A percentile compares a stretch with the other conserved stretches of the same genome.
Conservation (phyloP, 1,140 invertebrate species). For the Nylanderia fulva region DNA sequence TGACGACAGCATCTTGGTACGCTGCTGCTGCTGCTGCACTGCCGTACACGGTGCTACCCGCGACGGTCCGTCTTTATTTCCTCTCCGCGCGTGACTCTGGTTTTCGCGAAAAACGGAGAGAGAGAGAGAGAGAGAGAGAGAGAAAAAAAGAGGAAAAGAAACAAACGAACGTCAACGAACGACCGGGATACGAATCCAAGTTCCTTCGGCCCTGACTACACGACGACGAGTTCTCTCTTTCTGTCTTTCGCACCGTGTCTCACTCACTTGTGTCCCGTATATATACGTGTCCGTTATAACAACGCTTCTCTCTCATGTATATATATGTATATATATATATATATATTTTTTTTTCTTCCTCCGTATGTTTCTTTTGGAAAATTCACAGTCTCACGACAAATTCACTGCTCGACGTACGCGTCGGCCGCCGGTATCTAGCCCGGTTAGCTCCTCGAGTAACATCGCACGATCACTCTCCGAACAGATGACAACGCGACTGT, state of each 20-base stretch:
- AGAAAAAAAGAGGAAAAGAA: neutral
- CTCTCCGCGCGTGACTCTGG: constrained; percentile 35
- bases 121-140: neutral
- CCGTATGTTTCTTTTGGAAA: constrained; percentile 37
- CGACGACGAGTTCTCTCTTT: constrained; percentile 22
- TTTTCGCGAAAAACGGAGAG: neutral
- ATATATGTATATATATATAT: too few relatives aligned
- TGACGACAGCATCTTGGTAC: constrained; percentile 85
- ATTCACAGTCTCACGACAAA: constrained; percentile 73
- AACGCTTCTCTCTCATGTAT: neutral
- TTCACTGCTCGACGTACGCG: constrained; percentile 40
- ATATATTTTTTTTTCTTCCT: too few relatives aligned
- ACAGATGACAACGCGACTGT: constrained; percentile 76
- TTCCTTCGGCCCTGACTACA: constrained; percentile 71
- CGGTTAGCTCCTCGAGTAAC: constrained; percentile 65
- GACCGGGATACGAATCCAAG: constrained; percentile 63
- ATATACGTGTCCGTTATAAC: constrained; percentile 24
- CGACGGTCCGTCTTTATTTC: constrained; percentile 61
- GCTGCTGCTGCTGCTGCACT: constrained; percentile 76
- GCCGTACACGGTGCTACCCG: constrained; percentile 77
- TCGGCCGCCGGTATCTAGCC: constrained; percentile 51
- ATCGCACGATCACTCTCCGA: constrained; percentile 80
- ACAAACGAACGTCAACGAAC: neutral
- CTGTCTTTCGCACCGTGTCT: constrained; percentile 47
- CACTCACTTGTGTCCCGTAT: constrained; percentile 31